A percentile compares a stretch with the other conserved stretches of the same genome.
These are phyloP conservation scores for Phoronis australis DNA, from an alignment of 2,888 invertebrate genomes.

Conservation along the genomic window DNA sequence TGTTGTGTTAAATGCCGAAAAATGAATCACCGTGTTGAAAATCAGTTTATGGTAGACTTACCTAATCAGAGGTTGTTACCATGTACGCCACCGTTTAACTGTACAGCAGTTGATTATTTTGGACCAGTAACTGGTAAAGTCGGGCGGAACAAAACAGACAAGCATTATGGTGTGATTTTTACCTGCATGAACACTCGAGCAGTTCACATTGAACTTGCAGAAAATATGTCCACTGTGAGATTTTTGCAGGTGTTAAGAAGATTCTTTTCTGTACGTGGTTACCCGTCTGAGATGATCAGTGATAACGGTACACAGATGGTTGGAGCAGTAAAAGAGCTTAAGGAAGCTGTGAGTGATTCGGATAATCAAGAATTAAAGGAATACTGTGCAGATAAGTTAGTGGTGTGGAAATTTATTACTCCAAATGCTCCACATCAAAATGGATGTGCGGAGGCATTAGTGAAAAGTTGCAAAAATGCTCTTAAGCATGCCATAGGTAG, in stretches of 20 bases:
- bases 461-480: background rate
- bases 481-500: too few species aligned
- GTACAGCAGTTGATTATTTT: constrained; percentile 3
- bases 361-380: background rate
- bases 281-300: background rate
- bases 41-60: background rate
- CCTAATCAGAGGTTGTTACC: background rate
- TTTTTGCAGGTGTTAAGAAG: background rate
- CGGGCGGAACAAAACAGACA: background rate
- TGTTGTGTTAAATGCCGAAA: background rate
- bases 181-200: constrained; percentile 4
- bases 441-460: constrained; percentile 2
- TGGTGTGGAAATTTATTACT: constrained; percentile 5
- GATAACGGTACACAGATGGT: constrained; percentile 6
- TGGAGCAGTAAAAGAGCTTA: background rate
- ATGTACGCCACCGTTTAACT: background rate
- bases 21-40: background rate
- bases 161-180: constrained; percentile 2
- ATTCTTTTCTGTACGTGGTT: constrained; percentile 1
- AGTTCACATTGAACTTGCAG: constrained; percentile 4
- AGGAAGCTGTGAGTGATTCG: background rate
- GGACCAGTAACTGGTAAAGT: background rate
- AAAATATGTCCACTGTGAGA: constrained; percentile 3
- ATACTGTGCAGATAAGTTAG: background rate
- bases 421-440: constrained; percentile 1